Percentiles rank a stretch among this genome's conserved stretches.
phyloP scores from a whole-genome alignment of 2,113 vertebrate genomes.

The Peromyscus californicus region DNA sequence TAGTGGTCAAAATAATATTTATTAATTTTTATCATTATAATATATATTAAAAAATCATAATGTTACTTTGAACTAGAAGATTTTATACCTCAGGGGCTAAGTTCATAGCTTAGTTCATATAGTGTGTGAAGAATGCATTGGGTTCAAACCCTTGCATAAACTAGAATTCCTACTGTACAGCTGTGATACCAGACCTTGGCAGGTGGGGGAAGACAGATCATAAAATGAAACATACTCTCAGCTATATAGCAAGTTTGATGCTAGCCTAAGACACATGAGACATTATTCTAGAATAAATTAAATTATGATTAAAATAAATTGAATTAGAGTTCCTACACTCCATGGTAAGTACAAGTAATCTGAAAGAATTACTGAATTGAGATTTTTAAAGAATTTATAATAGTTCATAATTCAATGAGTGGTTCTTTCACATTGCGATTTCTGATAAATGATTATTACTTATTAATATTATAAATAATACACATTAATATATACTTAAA shows the following conservation, averaged over 20 bases:
- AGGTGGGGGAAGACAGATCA: accelerated
- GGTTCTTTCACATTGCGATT: not conserved
- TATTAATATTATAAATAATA: conserved; percentile 8
- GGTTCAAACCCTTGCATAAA: not conserved
- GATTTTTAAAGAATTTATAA: not conserved
- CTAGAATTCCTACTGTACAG: no score
- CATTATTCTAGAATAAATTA: not conserved
- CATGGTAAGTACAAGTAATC: not conserved
- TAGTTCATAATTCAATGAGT: not conserved
- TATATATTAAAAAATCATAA: not conserved
- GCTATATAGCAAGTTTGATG: not conserved
- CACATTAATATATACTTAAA: not conserved
- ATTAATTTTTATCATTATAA: not conserved
- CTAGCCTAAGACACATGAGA: not conserved
- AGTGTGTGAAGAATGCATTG: not conserved
- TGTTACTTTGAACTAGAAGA: conserved; percentile 8
- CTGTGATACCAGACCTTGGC: not conserved
- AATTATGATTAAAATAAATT: not conserved
- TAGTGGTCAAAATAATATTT: not conserved
- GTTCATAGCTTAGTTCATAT: not conserved
- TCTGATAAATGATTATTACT: not conserved
- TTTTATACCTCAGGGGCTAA: not conserved
- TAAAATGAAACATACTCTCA: not conserved
- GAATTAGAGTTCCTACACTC: not conserved
- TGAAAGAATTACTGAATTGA: not conserved